Percentiles rank a stretch among this genome's conserved stretches.
Evolutionary conservation across 2,888 invertebrate species (phyloP).

Genomic region (Seira ritae): DNA sequence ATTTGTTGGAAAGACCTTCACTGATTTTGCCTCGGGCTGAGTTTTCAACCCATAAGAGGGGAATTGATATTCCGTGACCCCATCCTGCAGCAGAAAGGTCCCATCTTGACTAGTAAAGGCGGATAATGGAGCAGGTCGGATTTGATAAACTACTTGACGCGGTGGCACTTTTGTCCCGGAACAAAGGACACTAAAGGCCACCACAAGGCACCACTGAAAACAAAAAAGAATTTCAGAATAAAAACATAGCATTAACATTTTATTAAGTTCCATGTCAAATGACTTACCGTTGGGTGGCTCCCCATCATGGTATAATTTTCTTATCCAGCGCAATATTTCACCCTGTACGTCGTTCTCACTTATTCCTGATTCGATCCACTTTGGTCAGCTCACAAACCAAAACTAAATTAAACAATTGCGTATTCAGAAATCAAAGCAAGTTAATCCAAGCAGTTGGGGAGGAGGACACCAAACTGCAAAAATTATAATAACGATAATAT

Average conservation of each 20-base stretch:
- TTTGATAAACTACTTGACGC: constrained; percentile 54
- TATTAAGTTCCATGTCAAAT: background rate
- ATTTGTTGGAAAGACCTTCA: background rate
- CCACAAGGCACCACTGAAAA: constrained; percentile 56
- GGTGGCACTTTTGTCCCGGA: constrained; percentile 43
- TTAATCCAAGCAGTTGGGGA: no score
- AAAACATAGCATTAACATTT: no score
- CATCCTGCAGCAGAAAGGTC: constrained; percentile 35
- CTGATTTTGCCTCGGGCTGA: constrained; percentile 1
- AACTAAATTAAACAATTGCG: constrained; percentile 24
- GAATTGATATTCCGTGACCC: constrained; percentile 46
- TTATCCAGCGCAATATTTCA: no score
- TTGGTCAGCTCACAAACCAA: constrained; percentile 22
- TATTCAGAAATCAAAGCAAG: background rate
- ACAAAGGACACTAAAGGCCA: constrained; percentile 42
- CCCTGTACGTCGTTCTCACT: no score
- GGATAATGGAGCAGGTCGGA: constrained; percentile 47
- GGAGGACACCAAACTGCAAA: no score
- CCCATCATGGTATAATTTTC: constrained; percentile 15
- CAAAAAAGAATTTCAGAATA: no score
- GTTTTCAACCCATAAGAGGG: constrained; percentile 49
- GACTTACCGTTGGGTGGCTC: constrained; percentile 51
- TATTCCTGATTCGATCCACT: constrained; percentile 28
- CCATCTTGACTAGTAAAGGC: constrained; percentile 42
- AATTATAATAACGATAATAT: no score